These are phyloP conservation scores for Parasteatoda tepidariorum DNA, from an alignment of 1,140 invertebrate genomes.

Conservation along the genomic window DNA sequence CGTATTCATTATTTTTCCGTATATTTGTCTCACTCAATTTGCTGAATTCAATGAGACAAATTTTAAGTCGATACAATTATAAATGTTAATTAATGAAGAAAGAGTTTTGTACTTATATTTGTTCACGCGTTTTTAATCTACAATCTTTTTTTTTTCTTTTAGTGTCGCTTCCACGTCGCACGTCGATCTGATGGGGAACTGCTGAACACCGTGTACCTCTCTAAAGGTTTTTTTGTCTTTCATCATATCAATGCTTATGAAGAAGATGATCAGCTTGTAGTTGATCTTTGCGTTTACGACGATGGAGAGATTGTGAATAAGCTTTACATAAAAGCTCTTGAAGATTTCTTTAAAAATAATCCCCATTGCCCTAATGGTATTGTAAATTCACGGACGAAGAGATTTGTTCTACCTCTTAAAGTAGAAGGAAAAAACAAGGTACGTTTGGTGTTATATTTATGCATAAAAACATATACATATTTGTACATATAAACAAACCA, in stretches of 20 bases:
- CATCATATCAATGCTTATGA: conserved; percentile 91
- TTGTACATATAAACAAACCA: too few species aligned
- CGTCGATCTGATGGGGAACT: conserved; percentile 73
- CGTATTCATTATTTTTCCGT: too few species aligned
- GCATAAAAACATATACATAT: too few species aligned
- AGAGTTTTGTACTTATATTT: neutral
- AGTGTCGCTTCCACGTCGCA: conserved; percentile 82
- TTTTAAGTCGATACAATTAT: too few species aligned
- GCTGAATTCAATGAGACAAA: too few species aligned
- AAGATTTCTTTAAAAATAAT: neutral
- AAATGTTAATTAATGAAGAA: neutral
- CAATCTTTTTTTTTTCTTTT: conserved; percentile 66
- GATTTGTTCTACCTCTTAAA: conserved; percentile 19
- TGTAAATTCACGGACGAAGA: neutral
- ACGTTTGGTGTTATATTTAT: too few species aligned
- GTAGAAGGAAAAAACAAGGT: too few species aligned
- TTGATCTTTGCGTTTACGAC: conserved; percentile 87
- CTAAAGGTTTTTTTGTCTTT: conserved; percentile 84
- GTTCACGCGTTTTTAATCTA: neutral
- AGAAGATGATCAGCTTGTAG: conserved; percentile 76
- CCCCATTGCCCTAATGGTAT: neutral
- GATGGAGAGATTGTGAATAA: conserved; percentile 73
- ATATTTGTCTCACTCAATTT: too few species aligned
- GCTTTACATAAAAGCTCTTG: conserved; percentile 16
- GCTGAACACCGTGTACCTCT: conserved; percentile 72